Conservation (phyloP, 2,888 invertebrate genomes). For the Drosophila anceps region DNA sequence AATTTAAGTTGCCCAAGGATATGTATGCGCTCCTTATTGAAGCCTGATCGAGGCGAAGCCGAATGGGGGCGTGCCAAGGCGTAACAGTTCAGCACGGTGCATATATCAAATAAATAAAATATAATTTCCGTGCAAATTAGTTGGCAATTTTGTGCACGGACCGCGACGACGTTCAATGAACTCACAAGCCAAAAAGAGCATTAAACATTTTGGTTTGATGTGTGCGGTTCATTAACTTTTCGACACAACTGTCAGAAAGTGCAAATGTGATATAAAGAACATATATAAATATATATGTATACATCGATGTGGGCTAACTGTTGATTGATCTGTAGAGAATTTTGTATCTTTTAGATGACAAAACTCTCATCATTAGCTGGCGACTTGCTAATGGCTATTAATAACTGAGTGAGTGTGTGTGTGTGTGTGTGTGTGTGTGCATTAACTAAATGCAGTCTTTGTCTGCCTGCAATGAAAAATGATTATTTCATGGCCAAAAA, state of each 20-base stretch:
- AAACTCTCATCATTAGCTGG: slow-evolving; percentile 38
- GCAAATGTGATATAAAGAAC: slow-evolving; percentile 34
- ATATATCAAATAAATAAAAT: slow-evolving; percentile 62
- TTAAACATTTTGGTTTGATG: not conserved
- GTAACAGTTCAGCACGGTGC: not conserved
- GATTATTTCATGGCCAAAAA: slow-evolving; percentile 71
- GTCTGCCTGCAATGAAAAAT: slow-evolving; percentile 63
- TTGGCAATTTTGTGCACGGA: slow-evolving; percentile 73
- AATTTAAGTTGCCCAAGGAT: slow-evolving; percentile 75
- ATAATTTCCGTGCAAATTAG: slow-evolving; percentile 75
- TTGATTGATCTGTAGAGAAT: slow-evolving; percentile 68
- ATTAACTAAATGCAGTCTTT: slow-evolving; percentile 73
- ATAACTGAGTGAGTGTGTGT: slow-evolving; percentile 45
- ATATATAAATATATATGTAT: slow-evolving; percentile 12
- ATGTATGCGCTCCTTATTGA: slow-evolving; percentile 43
- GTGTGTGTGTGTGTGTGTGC: slow-evolving; percentile 22
- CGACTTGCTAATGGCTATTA: slow-evolving; percentile 69
- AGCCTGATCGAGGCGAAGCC: not conserved
- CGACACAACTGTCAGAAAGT: slow-evolving; percentile 69
- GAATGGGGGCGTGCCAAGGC: not conserved
- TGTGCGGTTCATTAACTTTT: slow-evolving; percentile 66
- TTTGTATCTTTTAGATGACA: slow-evolving; percentile 51
- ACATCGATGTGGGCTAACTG: slow-evolving; percentile 66
- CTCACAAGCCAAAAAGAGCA: slow-evolving; percentile 27
- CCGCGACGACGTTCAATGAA: slow-evolving; percentile 67